A percentile compares a stretch with the other conserved stretches of the same genome.
Evolutionary conservation across 2,888 invertebrate species (phyloP).

Genomic region (Amphiduros pacificus): DNA sequence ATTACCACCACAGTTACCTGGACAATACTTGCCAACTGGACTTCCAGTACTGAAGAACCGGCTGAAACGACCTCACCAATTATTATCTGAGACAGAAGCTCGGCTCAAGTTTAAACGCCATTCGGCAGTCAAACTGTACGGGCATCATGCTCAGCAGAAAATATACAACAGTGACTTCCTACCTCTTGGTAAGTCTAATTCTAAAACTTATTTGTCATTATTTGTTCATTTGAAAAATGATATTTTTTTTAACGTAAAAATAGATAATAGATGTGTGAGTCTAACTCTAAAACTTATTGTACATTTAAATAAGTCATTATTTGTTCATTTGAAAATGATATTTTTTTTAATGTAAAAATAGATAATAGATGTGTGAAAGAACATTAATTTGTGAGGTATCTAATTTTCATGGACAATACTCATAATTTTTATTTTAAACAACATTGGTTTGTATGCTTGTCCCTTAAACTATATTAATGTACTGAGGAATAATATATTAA

Average conservation of each 20-base stretch:
- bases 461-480: background rate
- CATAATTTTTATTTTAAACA: no score
- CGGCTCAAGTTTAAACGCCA: conserved; percentile 46
- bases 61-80: conserved; percentile 38
- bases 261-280: no score
- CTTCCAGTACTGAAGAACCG: conserved; percentile 18
- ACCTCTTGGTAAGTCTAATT: conserved; percentile 27
- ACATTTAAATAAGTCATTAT: no score
- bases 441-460: background rate
- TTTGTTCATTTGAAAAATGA: background rate
- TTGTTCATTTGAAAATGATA: no score
- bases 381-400: no score
- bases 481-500: no score
- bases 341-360: no score
- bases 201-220: background rate
- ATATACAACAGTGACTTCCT: conserved; percentile 37
- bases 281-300: no score
- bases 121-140: conserved; percentile 42
- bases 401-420: no score
- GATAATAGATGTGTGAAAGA: no score
- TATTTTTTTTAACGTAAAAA: no score
- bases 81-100: conserved; percentile 43
- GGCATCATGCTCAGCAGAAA: conserved; percentile 38
- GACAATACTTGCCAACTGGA: background rate
- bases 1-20: no score